A percentile compares a stretch with the other conserved stretches of the same genome.
phyloP scores from a whole-genome alignment of 1,140 invertebrate genomes.

The Macrotrachela quadricornifera region DNA sequence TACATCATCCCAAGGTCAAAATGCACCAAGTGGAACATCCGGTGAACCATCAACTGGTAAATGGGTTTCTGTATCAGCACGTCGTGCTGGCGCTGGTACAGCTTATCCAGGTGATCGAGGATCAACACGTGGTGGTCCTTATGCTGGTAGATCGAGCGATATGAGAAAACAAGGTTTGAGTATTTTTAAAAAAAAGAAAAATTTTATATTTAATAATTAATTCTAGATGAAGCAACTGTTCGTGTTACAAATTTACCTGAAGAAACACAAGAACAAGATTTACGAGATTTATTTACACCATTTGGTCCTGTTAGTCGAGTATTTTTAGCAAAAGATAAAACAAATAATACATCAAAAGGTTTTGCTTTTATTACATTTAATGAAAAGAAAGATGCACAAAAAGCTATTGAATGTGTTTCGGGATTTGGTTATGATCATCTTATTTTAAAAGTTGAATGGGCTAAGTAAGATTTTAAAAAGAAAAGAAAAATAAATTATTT shows the following conservation, averaged over 20 bases:
- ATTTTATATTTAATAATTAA: not conserved
- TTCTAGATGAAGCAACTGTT: slow-evolving; percentile 58
- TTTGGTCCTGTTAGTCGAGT: slow-evolving; percentile 68
- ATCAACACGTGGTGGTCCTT: not conserved
- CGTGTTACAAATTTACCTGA: slow-evolving; percentile 91
- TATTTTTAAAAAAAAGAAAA: no score
- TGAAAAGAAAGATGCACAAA: slow-evolving; percentile 55
- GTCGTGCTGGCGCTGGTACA: slow-evolving; percentile 13
- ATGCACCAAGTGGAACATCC: slow-evolving; percentile 10
- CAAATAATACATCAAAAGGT: slow-evolving; percentile 1
- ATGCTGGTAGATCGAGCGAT: not conserved
- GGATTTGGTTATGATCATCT: slow-evolving; percentile 94
- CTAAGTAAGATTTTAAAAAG: slow-evolving; percentile 40
- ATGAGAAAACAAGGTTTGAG: not conserved
- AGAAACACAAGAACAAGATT: slow-evolving; percentile 72
- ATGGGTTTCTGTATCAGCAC: not conserved
- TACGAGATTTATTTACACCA: slow-evolving; percentile 77
- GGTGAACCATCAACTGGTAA: not conserved
- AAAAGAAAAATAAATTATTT: not conserved
- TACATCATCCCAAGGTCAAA: not conserved
- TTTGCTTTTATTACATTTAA: slow-evolving; percentile 9
- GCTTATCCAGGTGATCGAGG: slow-evolving; percentile 10
- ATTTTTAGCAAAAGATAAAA: slow-evolving; percentile 62
- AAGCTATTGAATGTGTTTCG: slow-evolving; percentile 67
- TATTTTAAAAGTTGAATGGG: slow-evolving; percentile 95